Conservation (phyloP, 1,140 invertebrate genomes). For the Varroa destructor region DNA sequence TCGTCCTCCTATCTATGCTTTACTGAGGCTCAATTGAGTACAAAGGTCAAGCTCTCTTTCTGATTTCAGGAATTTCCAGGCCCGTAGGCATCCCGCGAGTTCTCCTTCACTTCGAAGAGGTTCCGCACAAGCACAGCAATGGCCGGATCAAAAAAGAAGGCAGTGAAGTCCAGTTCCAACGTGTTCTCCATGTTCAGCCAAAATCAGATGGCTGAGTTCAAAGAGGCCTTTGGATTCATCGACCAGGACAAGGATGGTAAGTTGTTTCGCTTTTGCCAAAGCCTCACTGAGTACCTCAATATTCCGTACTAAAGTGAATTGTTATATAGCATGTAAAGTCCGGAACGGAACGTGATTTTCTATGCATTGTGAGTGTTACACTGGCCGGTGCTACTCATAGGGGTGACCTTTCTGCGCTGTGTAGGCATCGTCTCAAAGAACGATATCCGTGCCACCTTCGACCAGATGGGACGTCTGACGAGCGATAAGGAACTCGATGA, state of each 20-base stretch:
- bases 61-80: conserved; percentile 23
- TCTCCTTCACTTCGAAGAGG: conserved; percentile 25
- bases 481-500: conserved; percentile 78
- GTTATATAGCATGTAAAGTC: too few relatives aligned
- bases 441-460: conserved; percentile 87
- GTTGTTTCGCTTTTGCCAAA: background rate
- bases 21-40: too few relatives aligned
- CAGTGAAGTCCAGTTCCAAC: conserved; percentile 72
- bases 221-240: conserved; percentile 95
- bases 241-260: conserved; percentile 90
- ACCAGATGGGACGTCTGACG: conserved; percentile 56
- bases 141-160: conserved; percentile 48
- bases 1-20: too few relatives aligned
- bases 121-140: conserved; percentile 30
- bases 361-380: background rate
- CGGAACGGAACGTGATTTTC: background rate
- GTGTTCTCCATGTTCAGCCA: conserved; percentile 91
- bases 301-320: too few relatives aligned
- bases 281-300: background rate
- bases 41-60: background rate
- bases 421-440: conserved; percentile 70
- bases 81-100: conserved; percentile 27
- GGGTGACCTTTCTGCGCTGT: conserved; percentile 2
- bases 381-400: background rate
- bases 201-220: conserved; percentile 86